These are phyloP conservation scores for Chirona hameri DNA, from an alignment of 2,888 invertebrate genomes.

Conservation along the genomic window DNA sequence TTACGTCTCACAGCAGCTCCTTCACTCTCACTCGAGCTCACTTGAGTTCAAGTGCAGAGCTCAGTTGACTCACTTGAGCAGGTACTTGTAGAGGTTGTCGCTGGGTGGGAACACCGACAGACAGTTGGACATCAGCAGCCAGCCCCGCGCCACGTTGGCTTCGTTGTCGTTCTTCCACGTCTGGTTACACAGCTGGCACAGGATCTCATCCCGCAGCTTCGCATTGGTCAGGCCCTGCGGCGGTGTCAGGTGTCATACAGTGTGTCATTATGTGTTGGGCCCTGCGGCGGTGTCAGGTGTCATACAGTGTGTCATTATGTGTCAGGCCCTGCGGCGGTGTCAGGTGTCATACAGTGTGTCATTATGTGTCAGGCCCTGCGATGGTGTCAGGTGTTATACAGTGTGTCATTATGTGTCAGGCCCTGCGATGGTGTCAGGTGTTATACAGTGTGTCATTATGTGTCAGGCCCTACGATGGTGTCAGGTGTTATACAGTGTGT, in stretches of 20 bases:
- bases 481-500: no score
- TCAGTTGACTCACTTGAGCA: slow-evolving; percentile 76
- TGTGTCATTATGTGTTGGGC: no score
- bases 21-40: no score
- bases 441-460: no score
- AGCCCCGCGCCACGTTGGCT: slow-evolving; percentile 66
- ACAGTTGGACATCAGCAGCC: slow-evolving; percentile 86
- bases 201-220: slow-evolving; percentile 79
- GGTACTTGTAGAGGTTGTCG: slow-evolving; percentile 75
- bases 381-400: no score
- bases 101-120: slow-evolving; percentile 88
- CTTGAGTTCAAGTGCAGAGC: no score
- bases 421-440: no score
- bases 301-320: no score
- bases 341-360: slow-evolving; percentile 45
- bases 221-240: slow-evolving; percentile 64
- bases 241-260: background rate
- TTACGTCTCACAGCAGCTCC: no score
- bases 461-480: slow-evolving; percentile 59
- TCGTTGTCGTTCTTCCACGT: slow-evolving; percentile 74
- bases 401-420: no score
- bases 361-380: no score
- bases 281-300: slow-evolving; percentile 47
- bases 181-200: slow-evolving; percentile 89
- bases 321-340: slow-evolving; percentile 50